phyloP scores from a whole-genome alignment of 2,113 vertebrate species.

The Penelope pileata region DNA sequence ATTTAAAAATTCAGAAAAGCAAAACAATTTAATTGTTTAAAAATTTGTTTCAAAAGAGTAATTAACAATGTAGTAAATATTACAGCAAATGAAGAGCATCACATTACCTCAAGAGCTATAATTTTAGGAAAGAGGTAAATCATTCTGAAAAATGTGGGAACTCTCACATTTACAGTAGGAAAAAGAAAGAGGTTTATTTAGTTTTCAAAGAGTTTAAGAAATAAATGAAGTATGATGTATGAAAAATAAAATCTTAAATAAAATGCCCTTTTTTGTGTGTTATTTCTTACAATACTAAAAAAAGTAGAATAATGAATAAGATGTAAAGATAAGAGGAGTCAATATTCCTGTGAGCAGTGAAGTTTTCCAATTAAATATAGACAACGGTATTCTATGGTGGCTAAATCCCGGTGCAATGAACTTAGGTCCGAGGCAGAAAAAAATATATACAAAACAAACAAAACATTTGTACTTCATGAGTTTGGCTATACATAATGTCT shows the following conservation, averaged over 20 bases:
- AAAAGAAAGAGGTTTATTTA: not conserved
- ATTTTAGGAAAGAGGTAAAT: not conserved
- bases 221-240: not conserved
- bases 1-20: not conserved
- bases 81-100: not conserved
- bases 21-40: not conserved
- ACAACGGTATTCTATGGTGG: not conserved
- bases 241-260: not conserved
- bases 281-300: not conserved
- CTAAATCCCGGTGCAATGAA: not conserved
- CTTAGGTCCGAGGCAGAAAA: not conserved
- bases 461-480: not conserved
- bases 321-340: not conserved
- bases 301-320: not conserved
- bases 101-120: not conserved
- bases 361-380: not conserved
- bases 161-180: not conserved
- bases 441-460: not conserved
- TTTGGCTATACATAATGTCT: not conserved
- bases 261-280: fast-evolving
- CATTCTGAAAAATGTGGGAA: not conserved
- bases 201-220: not conserved
- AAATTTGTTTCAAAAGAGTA: not conserved
- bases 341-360: not conserved
- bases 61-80: not conserved